Percentiles rank a stretch among this genome's conserved stretches.
Evolutionary conservation across 2,797 vertebrate genomes (phyloP).

Genomic region (Diglossa cyanea): DNA sequence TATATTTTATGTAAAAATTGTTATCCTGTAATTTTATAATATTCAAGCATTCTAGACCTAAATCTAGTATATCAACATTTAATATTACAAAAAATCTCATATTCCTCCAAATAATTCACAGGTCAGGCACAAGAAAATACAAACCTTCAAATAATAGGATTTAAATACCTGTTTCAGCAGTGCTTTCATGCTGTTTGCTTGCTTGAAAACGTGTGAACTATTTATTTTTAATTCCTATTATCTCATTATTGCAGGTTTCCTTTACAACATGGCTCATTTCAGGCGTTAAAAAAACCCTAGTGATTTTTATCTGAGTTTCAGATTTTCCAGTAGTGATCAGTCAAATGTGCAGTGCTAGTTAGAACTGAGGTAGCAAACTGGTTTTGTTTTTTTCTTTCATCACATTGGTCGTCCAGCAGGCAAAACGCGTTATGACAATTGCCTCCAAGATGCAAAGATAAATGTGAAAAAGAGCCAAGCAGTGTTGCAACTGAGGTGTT

Average conservation of each 20-base stretch:
- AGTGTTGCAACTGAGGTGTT: background rate
- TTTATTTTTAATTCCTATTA: conserved; percentile 81
- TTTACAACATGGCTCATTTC: conserved; percentile 74
- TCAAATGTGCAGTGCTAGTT: conserved; percentile 54
- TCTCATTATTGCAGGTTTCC: conserved; percentile 79
- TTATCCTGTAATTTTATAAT: background rate
- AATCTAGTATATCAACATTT: conserved; percentile 40
- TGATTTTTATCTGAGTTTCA: conserved; percentile 76
- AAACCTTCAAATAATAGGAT: conserved; percentile 64
- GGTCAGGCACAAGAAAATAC: conserved; percentile 60
- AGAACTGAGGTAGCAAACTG: conserved; percentile 49
- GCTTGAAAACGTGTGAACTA: conserved; percentile 74
- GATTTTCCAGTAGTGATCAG: conserved; percentile 70
- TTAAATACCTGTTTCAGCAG: conserved; percentile 63
- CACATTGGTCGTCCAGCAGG: conserved; percentile 35
- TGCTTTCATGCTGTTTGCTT: conserved; percentile 28
- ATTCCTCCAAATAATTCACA: conserved; percentile 40
- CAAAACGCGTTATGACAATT: conserved; percentile 49
- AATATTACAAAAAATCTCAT: conserved; percentile 20
- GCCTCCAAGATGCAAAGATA: conserved; percentile 44
- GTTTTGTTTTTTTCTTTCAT: conserved; percentile 69
- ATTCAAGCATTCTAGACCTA: conserved; percentile 1
- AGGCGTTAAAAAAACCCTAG: conserved; percentile 64
- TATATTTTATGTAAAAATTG: background rate
- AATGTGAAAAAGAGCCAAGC: background rate